Base-by-base conservation (phyloP, 1,140 invertebrate genomes). In the Penaeus chinensis region DNA sequence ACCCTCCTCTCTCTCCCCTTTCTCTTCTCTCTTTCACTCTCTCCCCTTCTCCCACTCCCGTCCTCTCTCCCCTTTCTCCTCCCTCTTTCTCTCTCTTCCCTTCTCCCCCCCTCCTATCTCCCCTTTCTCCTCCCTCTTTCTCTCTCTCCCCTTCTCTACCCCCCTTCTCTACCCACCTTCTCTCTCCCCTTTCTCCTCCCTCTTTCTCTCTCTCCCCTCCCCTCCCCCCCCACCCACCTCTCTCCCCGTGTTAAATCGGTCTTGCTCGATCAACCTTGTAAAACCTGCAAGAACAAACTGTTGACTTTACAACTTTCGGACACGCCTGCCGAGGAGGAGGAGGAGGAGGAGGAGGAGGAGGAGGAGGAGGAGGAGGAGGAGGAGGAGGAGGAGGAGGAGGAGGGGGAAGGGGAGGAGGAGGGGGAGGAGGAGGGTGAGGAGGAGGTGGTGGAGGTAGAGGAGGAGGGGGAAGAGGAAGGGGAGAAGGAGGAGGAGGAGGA, bases 291-390 rank as follows among this genome's bases (percentile, higher is more conserved):
- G 85, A 87, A 87, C 85, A 87, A 87, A 81, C 85, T 81, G 85
- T 87, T 87, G 85, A 87, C 85, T 87, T 82, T 82, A 69, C n/a
- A 87, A 87, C 85, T 87, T 87, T 82, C 66, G 85, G 79, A 87
- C 85, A 87, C 78, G 66, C 37, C 27, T 22, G 62, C 62, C 32
- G 27, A 18, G 24, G 47, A 42, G 20, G 22, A 63, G 24, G 47
- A 22, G 47, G 27, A 22, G 27, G 63, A 77, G 42, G 42, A 11
- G 42, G 42, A 47, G 10, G 42, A 20, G 76, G 18, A n/a, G 32
- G 16, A 22, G 37, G 66, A 24, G 82, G n/a, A 66, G n/a, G 66
- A 27, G 32, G 27, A 16, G 66, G 37, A 71, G 63, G 65, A 18
- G 24, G 62, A 54, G 82, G 42, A 22, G 66, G 42, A 54, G 37